Evolutionary conservation across 1,140 invertebrate species (phyloP).

Genomic region (Wiebesia pumilae): DNA sequence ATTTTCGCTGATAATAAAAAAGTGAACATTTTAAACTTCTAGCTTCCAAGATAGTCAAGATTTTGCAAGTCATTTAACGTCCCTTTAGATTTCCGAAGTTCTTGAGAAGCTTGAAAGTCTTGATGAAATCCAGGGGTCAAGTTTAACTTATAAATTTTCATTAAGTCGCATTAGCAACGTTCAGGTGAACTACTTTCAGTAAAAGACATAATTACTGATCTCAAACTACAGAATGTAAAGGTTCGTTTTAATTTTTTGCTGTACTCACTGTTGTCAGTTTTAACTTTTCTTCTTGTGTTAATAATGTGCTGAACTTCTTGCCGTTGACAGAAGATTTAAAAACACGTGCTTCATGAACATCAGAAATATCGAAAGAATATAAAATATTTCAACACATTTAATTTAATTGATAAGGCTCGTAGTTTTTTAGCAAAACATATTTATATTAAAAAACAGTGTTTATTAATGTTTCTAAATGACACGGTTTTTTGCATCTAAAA

Average conservation of each 20-base stretch:
- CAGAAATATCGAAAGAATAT: no score
- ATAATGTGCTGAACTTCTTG: no score
- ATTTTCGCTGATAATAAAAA: background rate
- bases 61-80: conserved; percentile 24
- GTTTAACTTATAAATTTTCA: conserved; percentile 7
- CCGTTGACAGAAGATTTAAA: no score
- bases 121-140: background rate
- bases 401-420: no score
- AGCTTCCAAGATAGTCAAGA: background rate
- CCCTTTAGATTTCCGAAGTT: conserved; percentile 8
- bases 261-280: background rate
- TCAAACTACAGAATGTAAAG: background rate
- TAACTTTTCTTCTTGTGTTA: background rate
- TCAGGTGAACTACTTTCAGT: background rate
- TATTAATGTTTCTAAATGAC: no score
- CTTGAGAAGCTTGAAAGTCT: background rate
- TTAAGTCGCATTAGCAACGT: background rate
- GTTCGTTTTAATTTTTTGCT: background rate
- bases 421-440: no score
- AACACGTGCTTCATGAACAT: no score
- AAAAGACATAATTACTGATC: conserved; percentile 18
- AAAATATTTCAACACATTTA: no score
- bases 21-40: no score
- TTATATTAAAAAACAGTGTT: no score
- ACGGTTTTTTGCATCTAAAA: no score